Conservation (phyloP, 2,113 vertebrate species). For the Chaetodon auriga region DNA sequence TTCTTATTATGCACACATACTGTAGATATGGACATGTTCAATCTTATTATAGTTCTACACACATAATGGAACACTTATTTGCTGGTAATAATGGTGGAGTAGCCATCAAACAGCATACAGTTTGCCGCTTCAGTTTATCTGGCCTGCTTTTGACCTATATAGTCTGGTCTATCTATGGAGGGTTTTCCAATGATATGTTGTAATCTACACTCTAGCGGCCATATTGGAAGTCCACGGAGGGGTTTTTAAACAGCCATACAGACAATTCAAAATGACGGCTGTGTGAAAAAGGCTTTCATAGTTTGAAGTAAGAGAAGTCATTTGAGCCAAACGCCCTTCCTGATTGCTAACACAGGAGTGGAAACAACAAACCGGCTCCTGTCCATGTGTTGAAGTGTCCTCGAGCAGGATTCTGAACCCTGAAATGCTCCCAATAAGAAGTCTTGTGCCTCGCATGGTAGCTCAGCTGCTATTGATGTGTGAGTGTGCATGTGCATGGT, state of each 20-base stretch:
- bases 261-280: too few species aligned
- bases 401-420: not conserved
- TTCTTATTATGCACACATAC: too few species aligned
- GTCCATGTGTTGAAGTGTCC: not conserved
- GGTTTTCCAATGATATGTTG: not conserved
- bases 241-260: not conserved
- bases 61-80: not conserved
- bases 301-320: not conserved
- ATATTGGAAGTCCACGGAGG: not conserved
- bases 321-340: not conserved
- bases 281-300: not conserved
- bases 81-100: too few species aligned
- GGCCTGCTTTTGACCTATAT: constrained; percentile 1
- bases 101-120: not conserved
- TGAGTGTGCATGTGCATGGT: not conserved
- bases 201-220: not conserved
- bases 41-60: too few species aligned
- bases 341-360: not conserved
- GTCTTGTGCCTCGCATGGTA: not conserved
- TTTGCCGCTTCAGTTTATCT: not conserved
- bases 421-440: not conserved
- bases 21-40: not conserved
- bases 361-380: not conserved
- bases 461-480: not conserved
- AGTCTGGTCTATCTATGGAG: constrained; percentile 12